These are phyloP conservation scores for Calosoma granatense DNA, from an alignment of 1,140 invertebrate species.

Conservation along the genomic window DNA sequence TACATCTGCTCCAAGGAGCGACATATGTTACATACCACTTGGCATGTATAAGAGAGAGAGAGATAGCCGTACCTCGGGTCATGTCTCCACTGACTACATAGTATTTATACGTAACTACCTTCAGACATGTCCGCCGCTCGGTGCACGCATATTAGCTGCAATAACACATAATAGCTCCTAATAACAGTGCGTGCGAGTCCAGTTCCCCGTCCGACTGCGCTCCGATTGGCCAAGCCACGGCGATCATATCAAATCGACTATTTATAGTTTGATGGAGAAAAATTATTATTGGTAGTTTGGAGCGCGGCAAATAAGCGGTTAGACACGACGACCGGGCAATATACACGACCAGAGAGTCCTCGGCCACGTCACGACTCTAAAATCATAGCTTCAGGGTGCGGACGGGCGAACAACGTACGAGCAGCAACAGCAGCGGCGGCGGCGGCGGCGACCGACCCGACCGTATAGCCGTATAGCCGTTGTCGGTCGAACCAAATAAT, in stretches of 20 bases:
- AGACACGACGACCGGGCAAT: constrained; percentile 1
- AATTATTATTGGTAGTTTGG: constrained; percentile 30
- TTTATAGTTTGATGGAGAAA: constrained; percentile 31
- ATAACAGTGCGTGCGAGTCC: constrained; percentile 28
- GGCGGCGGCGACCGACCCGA: neutral
- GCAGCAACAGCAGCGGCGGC: too few species aligned
- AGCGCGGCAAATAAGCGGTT: constrained; percentile 5
- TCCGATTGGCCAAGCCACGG: constrained; percentile 24
- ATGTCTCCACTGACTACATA: neutral
- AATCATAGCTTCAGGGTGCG: constrained; percentile 21
- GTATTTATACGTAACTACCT: constrained; percentile 5
- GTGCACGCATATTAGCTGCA: constrained; percentile 31
- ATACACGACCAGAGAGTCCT: neutral
- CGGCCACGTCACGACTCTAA: constrained; percentile 22
- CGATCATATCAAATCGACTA: constrained; percentile 30
- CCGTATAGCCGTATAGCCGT: constrained; percentile 7
- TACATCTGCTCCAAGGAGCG: constrained; percentile 7
- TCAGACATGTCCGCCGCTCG: constrained; percentile 7
- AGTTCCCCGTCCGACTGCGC: constrained; percentile 15
- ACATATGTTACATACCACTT: constrained; percentile 13
- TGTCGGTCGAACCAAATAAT: constrained; percentile 22
- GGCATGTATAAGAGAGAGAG: neutral
- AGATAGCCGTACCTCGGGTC: neutral
- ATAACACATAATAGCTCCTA: constrained; percentile 34
- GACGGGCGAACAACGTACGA: neutral